A percentile compares a stretch with the other conserved stretches of the same genome.
Evolutionary conservation across 2,888 invertebrate genomes (phyloP).

Genomic region (Lepidocyrtinus sp.): DNA sequence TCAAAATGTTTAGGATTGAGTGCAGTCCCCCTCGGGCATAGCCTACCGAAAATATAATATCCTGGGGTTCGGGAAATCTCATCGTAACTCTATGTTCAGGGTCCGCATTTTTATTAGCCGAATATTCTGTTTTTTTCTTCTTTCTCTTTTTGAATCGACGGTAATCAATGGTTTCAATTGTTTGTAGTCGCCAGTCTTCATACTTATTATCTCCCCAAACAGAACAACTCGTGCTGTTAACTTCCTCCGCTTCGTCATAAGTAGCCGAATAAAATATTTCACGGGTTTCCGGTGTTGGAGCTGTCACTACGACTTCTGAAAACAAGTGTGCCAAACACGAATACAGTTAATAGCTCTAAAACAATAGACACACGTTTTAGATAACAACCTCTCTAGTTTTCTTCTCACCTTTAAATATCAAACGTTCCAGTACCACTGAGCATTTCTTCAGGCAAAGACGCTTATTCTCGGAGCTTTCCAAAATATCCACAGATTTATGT

Average conservation of each 20-base stretch:
- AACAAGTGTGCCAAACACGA: not conserved
- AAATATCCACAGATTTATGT: too few species aligned
- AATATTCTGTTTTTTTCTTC: not conserved
- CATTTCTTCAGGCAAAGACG: not conserved
- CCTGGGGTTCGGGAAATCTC: not conserved
- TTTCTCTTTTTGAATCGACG: not conserved
- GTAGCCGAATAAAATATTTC: slow-evolving; percentile 11
- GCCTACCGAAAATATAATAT: slow-evolving; percentile 1
- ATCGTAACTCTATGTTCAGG: not conserved
- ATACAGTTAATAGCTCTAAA: not conserved
- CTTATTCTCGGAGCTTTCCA: too few species aligned
- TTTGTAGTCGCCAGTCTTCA: slow-evolving; percentile 29
- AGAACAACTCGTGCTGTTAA: not conserved
- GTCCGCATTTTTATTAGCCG: not conserved
- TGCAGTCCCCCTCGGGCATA: slow-evolving; percentile 5
- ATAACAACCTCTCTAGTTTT: too few species aligned
- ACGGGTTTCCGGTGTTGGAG: not conserved
- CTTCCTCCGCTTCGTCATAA: not conserved
- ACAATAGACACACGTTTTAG: too few species aligned
- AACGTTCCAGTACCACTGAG: not conserved
- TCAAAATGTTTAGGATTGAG: slow-evolving; percentile 7
- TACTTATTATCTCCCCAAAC: not conserved
- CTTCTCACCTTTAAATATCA: not conserved
- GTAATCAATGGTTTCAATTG: not conserved
- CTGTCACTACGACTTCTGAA: slow-evolving; percentile 13